Base-by-base conservation (phyloP, 2,797 vertebrate genomes). In the Gymnothorax javanicus region DNA sequence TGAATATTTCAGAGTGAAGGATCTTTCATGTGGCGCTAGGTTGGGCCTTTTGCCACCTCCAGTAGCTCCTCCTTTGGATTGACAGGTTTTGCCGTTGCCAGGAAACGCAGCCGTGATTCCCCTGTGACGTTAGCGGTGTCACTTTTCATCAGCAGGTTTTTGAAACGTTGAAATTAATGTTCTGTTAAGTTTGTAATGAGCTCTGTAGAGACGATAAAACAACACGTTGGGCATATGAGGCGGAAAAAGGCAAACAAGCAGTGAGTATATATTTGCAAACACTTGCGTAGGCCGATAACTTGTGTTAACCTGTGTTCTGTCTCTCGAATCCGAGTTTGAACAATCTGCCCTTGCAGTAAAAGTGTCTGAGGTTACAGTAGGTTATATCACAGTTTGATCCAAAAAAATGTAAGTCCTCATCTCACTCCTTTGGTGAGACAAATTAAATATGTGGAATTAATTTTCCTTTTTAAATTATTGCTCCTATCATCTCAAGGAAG, bases 1-100 rank as follows among this genome's bases (percentile, higher is more conserved):
- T 88, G 33, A 88, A 86, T 86, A 86, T 86, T 88, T 86, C 25
- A 88, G 60, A 73, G 77, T 15, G 27, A 57, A 52, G 23, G 54
- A 23, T 85, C 84, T 88, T 75, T 83, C 13, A 25, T 85, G 73
- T 69, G 60, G 77, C 56, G 75, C 60, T 25, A 64, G 57, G 62
- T 52, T 20, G 25, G 13, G 75, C 64, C 15, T 73, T 73, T 20
- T 73, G 84, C 64, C 64, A 67, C 73, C 59, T 27, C 73, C 43
- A 50, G 62, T 60, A 15, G n/a, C 13, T 60, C 81, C 85, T 54
- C 13, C 87, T 77, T 77, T 58, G 69, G n/a, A 69, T 58, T 77
- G 84, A 71, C 75, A 64, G 43, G 73, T 62, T 11, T 13, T 33
- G 75, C 56, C 33, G 62, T 75, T 83, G 62, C 77, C 33, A 8